Percentiles rank a stretch among this genome's conserved stretches.
phyloP scores from a whole-genome alignment of 1,140 invertebrate species.

The Megalonaias nervosa region DNA sequence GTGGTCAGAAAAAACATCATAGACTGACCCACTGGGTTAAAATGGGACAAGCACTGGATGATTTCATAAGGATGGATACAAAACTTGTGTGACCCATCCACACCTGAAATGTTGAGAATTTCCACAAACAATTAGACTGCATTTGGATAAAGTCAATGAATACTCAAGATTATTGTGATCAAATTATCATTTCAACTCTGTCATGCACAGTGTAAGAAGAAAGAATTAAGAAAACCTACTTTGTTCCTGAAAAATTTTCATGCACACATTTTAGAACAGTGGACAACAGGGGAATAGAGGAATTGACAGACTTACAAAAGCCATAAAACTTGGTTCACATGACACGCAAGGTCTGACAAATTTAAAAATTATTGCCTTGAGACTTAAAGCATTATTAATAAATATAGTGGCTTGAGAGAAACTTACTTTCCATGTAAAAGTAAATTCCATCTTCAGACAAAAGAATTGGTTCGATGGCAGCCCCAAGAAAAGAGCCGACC shows the following conservation, averaged over 20 bases:
- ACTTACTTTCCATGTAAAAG: conserved; percentile 55
- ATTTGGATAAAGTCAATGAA: background rate
- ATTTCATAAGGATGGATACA: conserved; percentile 55
- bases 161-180: background rate
- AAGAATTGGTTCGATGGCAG: conserved; percentile 51
- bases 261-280: background rate
- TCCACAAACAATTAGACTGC: background rate
- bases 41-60: conserved; percentile 75
- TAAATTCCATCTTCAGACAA: conserved; percentile 44
- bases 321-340: too few relatives aligned
- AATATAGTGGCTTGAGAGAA: background rate
- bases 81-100: conserved; percentile 47
- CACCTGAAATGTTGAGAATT: conserved; percentile 43
- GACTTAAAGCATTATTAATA: background rate
- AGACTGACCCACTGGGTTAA: conserved; percentile 79
- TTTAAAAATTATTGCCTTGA: too few relatives aligned
- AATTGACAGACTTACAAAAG: background rate
- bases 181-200: background rate
- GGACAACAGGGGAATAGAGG: background rate
- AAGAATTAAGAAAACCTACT: background rate
- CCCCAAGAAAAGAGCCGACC: conserved; percentile 53
- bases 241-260: background rate
- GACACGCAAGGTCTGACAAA: too few relatives aligned
- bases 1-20: conserved; percentile 85
- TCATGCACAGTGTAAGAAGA: background rate